phyloP scores from a whole-genome alignment of 2,797 vertebrate genomes.

The Meda fulgida region DNA sequence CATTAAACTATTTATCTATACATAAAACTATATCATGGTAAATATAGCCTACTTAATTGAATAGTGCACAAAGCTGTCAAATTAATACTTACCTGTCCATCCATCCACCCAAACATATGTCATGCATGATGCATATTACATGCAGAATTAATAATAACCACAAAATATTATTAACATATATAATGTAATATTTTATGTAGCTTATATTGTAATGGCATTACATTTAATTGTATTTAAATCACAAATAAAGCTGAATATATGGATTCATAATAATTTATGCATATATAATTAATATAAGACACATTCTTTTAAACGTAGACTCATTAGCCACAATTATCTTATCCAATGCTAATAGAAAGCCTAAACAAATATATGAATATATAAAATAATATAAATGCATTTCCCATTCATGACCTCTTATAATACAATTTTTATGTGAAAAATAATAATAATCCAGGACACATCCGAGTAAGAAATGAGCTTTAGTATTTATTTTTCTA shows the following conservation, averaged over 20 bases:
- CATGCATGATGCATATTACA: not conserved
- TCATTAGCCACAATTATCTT: not conserved
- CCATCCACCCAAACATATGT: not conserved
- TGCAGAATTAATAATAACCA: too few species aligned
- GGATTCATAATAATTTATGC: too few species aligned
- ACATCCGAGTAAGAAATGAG: constrained; percentile 22
- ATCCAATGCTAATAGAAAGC: not conserved
- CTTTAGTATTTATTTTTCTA: constrained; percentile 40
- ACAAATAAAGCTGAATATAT: too few species aligned
- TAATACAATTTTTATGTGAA: not conserved
- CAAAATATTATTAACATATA: too few species aligned
- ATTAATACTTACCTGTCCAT: not conserved
- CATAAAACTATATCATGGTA: not conserved
- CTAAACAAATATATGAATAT: not conserved
- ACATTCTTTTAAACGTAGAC: too few species aligned
- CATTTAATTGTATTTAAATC: too few species aligned
- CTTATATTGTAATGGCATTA: too few species aligned
- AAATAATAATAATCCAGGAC: not conserved
- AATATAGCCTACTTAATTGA: not conserved
- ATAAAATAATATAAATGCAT: not conserved
- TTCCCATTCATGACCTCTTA: not conserved
- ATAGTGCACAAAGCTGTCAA: not conserved
- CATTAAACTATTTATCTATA: not conserved
- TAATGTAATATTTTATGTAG: too few species aligned
- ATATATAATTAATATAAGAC: too few species aligned